These are phyloP conservation scores for Cliona cf. orientalis DNA, from an alignment of 37 sponge, comb jelly and placozoan species.

Conservation along the genomic window DNA sequence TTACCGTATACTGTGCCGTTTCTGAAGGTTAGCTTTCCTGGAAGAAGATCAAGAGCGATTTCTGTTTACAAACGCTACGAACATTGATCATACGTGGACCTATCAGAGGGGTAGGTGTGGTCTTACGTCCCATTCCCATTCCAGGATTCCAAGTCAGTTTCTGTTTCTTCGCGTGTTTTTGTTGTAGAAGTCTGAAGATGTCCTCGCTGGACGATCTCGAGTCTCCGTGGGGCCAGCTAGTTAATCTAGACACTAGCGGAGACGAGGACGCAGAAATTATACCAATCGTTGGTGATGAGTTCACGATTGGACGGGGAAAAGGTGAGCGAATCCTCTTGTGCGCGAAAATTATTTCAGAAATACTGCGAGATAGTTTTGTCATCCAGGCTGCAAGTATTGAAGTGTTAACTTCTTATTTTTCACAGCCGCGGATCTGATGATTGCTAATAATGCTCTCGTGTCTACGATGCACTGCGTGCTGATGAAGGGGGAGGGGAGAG, in stretches of 20 bases:
- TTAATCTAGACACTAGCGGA: conserved; percentile 4
- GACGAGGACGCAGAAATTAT: conserved; percentile 47
- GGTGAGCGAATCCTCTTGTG: background rate
- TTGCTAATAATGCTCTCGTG: conserved; percentile 39
- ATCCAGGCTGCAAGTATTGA: background rate
- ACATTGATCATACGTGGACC: too few relatives aligned
- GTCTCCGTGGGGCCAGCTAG: conserved; percentile 76
- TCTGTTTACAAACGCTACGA: too few relatives aligned
- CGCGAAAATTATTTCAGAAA: background rate
- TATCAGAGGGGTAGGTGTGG: too few relatives aligned
- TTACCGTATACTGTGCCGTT: too few relatives aligned
- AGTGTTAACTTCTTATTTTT: background rate
- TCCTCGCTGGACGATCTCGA: conserved; percentile 25
- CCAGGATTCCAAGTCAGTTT: too few relatives aligned
- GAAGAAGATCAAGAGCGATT: too few relatives aligned
- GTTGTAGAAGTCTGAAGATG: too few relatives aligned
- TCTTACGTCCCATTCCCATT: too few relatives aligned
- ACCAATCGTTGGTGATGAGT: conserved; percentile 38
- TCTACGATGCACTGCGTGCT: conserved; percentile 72
- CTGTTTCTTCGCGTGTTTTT: too few relatives aligned
- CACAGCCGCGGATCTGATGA: conserved; percentile 52
- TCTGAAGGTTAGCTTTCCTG: too few relatives aligned
- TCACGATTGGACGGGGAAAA: conserved; percentile 63
- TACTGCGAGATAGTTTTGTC: background rate
- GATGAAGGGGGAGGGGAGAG: conserved; percentile 11